Conservation (phyloP, 1,140 invertebrate genomes). For the Chelonus insularis region DNA sequence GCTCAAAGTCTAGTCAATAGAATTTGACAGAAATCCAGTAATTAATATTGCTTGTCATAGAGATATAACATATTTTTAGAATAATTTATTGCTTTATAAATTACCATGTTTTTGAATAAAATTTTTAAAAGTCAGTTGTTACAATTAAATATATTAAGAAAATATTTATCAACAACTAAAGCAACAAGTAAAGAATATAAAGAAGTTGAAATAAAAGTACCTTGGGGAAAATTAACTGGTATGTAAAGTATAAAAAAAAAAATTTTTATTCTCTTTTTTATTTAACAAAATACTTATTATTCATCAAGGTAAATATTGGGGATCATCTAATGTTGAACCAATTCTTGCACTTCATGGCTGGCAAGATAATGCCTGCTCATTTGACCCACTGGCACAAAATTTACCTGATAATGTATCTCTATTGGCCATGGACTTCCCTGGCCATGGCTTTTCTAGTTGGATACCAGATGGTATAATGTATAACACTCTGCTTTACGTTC, state of each 20-base stretch:
- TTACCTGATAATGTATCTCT: constrained; percentile 64
- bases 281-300: constrained; percentile 3
- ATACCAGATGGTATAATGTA: constrained; percentile 67
- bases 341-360: constrained; percentile 76
- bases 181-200: constrained; percentile 5
- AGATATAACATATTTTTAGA: too few species aligned
- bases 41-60: too few species aligned
- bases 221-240: constrained; percentile 70
- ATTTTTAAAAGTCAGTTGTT: background rate
- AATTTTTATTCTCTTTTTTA: background rate
- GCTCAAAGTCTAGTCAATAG: too few species aligned
- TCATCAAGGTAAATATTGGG: constrained; percentile 67
- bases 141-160: background rate
- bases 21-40: too few species aligned
- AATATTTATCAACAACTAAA: background rate
- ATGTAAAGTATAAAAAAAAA: constrained; percentile 17
- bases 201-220: constrained; percentile 68
- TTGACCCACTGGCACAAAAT: constrained; percentile 69
- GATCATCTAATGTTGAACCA: constrained; percentile 64
- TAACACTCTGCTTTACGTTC: constrained; percentile 61
- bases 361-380: constrained; percentile 75
- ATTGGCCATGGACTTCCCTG: constrained; percentile 71
- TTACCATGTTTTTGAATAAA: background rate
- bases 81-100: too few species aligned
- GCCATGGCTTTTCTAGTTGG: constrained; percentile 73